These are phyloP conservation scores for Pseudochirops cupreus DNA, from an alignment of 2,797 vertebrate genomes.

Conservation along the genomic window DNA sequence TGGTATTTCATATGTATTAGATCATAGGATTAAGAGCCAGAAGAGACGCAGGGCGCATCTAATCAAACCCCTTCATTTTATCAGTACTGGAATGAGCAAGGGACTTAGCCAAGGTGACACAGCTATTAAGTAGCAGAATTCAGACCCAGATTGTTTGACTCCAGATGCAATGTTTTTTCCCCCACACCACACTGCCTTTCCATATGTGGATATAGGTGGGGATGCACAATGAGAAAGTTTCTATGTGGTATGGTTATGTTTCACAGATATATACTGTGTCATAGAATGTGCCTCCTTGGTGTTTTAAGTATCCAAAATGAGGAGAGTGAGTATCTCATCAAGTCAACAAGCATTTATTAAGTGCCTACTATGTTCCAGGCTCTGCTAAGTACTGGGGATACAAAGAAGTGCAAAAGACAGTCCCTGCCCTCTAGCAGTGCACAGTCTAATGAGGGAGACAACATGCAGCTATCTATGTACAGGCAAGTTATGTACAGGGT, in stretches of 20 bases:
- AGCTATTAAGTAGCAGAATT: neutral
- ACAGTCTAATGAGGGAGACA: neutral
- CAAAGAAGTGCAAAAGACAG: neutral
- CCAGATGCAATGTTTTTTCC: neutral
- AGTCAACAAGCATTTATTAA: neutral
- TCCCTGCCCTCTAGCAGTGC: neutral
- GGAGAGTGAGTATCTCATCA: neutral
- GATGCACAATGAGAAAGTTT: neutral
- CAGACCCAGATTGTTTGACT: neutral
- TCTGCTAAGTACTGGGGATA: neutral
- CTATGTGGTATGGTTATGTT: neutral
- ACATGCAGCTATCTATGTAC: neutral
- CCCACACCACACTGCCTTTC: neutral
- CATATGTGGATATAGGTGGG: neutral
- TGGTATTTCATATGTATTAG: neutral
- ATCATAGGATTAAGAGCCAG: neutral
- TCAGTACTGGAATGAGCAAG: neutral
- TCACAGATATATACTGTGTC: neutral
- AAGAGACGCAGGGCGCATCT: neutral
- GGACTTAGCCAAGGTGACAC: neutral
- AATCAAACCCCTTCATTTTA: neutral
- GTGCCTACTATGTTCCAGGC: neutral
- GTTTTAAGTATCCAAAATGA: neutral
- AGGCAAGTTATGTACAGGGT: neutral
- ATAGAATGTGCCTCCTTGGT: neutral